Evolutionary conservation across 92 coral and sea anemone species (phyloP).

Genomic region (Chrysogorgia sp.): DNA sequence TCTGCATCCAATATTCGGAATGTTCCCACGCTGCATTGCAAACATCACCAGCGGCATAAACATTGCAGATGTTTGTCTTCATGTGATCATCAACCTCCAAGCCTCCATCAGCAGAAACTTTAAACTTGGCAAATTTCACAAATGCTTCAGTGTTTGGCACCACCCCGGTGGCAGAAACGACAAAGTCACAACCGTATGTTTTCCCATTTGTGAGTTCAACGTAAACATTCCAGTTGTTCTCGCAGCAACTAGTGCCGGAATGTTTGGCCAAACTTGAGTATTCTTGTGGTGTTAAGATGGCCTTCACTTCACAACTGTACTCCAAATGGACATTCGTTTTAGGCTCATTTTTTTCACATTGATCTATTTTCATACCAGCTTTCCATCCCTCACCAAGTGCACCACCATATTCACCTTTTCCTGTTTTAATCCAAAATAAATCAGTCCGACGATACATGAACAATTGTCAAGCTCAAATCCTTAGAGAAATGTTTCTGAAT

Average conservation of each 20-base stretch:
- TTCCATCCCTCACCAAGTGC: slow-evolving; percentile 96
- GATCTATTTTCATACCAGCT: slow-evolving; percentile 65
- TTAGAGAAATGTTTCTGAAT: too few relatives aligned
- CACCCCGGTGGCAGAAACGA: slow-evolving; percentile 96
- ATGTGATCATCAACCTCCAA: slow-evolving; percentile 75
- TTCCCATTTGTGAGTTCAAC: slow-evolving; percentile 71
- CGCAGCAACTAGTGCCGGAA: neutral
- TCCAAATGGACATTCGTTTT: slow-evolving; percentile 65
- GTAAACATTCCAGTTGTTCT: slow-evolving; percentile 74
- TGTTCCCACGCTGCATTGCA: slow-evolving; percentile 90
- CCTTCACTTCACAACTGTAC: slow-evolving; percentile 73
- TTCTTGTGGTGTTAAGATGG: slow-evolving; percentile 60
- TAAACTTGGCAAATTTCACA: slow-evolving; percentile 55
- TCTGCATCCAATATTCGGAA: slow-evolving; percentile 89
- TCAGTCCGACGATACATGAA: neutral
- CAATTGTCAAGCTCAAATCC: too few relatives aligned
- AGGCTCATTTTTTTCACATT: slow-evolving; percentile 31
- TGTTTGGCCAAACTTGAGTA: slow-evolving; percentile 1
- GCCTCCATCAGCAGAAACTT: slow-evolving; percentile 85
- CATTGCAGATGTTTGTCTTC: slow-evolving; percentile 77
- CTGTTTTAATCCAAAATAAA: neutral
- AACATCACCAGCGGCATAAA: slow-evolving; percentile 95
- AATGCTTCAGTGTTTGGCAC: slow-evolving; percentile 75
- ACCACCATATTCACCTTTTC: slow-evolving; percentile 61
- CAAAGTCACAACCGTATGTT: slow-evolving; percentile 83